phyloP scores from a whole-genome alignment of 2,888 invertebrate species.

The Caenorhabditis sp. region DNA sequence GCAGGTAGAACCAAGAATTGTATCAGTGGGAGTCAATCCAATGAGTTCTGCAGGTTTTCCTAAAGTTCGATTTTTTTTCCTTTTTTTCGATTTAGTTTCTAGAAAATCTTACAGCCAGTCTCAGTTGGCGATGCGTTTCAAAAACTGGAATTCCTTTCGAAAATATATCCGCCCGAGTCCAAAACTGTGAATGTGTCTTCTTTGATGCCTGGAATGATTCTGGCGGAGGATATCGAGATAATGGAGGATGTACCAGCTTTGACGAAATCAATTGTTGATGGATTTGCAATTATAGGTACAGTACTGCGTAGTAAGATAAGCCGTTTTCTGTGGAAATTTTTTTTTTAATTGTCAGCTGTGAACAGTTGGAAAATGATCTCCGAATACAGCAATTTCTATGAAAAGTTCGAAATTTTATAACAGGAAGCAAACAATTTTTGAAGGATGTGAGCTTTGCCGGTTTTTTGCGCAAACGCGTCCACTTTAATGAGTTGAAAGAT shows the following conservation, averaged over 20 bases:
- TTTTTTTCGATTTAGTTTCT: background rate
- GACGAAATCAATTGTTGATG: constrained; percentile 78
- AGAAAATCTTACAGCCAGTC: constrained; percentile 69
- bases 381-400: no score
- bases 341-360: no score
- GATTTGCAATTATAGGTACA: constrained; percentile 81
- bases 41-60: constrained; percentile 39
- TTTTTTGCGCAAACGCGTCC: no score
- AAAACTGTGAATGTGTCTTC: constrained; percentile 52
- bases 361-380: no score
- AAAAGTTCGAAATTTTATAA: no score
- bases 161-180: constrained; percentile 41
- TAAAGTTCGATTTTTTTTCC: constrained; percentile 21
- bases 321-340: no score
- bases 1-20: constrained; percentile 71
- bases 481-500: no score
- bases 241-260: constrained; percentile 67
- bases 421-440: no score
- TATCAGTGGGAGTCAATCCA: constrained; percentile 65
- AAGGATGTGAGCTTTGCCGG: no score
- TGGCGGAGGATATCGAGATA: constrained; percentile 72
- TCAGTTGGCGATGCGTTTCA: constrained; percentile 72
- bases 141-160: constrained; percentile 53
- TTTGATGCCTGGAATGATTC: constrained; percentile 48
- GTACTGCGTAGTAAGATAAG: no score